Base-by-base conservation (phyloP, 1,140 invertebrate genomes). In the Anagrus nilaparvatae region DNA sequence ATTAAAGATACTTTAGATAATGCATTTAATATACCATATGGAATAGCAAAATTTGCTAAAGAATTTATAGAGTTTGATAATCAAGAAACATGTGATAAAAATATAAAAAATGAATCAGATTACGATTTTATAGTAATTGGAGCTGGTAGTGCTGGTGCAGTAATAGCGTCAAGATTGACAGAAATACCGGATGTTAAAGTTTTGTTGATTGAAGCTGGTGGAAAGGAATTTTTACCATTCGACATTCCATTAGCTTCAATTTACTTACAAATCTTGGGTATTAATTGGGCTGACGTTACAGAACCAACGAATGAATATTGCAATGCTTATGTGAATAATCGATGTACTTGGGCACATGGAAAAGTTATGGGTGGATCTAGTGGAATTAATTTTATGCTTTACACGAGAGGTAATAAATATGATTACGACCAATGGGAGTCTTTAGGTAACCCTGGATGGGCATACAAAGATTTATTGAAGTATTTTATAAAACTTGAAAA, bases 121-220 rank as follows among this genome's bases (percentile, higher is more conserved):
- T 83, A 83, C 65, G 80, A 83, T 58, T 84, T 84, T 50, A 71
- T 83, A 49, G 73, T 83, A 58, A 76, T 92, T 14, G 24, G 25
- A 18, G 32, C 13, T 10, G 35, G 35, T 4, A 24, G 10, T 4
- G 35, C 35, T 12, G 35, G 35, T 23, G n/a, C 35, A 21, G 35
- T 25, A 6, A 13, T 37, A 25, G 35, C 35, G 8, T 24, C 20
- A 4, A 13, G 35, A 6, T 25, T 37, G 8, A 24, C 10, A 7
- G 35, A 37, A 37, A 13, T 24, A 8, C 6, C 18, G 12, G 13
- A 37, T 5, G 20, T 18, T 18, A 37, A 21, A 23, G 35, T 37
- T 5, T 37, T 37, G 13, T 21, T 37, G 8, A 5, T 37, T 5
- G 35, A 37, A 25, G 23, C 19, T 20, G 35, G 35, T 24, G 17